Conservation (phyloP, 2,113 vertebrate genomes). For the Cryptomyrus ogoouensis region DNA sequence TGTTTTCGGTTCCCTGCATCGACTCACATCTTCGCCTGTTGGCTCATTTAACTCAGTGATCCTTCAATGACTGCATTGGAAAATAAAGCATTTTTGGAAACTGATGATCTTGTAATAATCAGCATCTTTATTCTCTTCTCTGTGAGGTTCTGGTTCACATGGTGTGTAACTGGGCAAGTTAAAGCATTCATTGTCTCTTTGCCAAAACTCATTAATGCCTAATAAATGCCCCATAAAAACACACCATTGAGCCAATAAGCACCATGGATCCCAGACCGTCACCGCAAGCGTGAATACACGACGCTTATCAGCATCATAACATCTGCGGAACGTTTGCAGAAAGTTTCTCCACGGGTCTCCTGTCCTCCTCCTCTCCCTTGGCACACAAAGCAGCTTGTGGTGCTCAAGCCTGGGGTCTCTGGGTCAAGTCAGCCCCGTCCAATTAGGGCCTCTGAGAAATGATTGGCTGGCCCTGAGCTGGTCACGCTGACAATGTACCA, state of each 20-base stretch:
- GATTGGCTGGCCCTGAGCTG: constrained; percentile 25
- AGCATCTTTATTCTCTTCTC: not conserved
- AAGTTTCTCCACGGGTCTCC: constrained; percentile 28
- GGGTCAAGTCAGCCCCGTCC: constrained; percentile 34
- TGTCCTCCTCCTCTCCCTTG: not conserved
- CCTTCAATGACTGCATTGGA: not conserved
- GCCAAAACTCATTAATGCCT: not conserved
- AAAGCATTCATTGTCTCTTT: not conserved
- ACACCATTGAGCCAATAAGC: not conserved
- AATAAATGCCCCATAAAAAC: not conserved
- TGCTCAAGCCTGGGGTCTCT: constrained; percentile 3
- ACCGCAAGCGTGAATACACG: not conserved
- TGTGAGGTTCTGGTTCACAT: not conserved
- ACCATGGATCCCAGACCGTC: not conserved
- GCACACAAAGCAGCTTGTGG: not conserved
- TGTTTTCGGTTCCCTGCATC: not conserved
- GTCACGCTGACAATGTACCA: constrained; percentile 32
- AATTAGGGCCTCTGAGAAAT: constrained; percentile 17
- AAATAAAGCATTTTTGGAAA: not conserved
- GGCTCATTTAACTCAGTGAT: not conserved
- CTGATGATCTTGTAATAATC: not conserved
- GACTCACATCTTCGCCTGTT: not conserved
- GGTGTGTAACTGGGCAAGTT: not conserved
- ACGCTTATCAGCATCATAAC: not conserved
- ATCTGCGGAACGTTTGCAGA: constrained; percentile 18